phyloP scores from a whole-genome alignment of 1,140 invertebrate genomes.

The Hormaphis cornu region DNA sequence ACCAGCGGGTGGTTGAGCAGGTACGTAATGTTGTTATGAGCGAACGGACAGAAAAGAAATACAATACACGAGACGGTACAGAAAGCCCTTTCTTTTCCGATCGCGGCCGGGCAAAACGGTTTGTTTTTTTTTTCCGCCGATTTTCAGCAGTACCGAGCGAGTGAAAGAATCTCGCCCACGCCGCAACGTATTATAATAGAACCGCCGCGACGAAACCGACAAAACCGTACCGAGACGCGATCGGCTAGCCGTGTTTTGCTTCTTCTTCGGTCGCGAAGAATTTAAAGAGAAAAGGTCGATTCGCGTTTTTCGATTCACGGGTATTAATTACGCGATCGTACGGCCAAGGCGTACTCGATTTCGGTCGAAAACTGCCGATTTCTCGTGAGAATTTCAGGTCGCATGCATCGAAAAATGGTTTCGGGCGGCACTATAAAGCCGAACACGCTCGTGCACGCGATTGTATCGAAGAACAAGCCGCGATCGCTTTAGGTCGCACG shows the following conservation, averaged over 20 bases:
- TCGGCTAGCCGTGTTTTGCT: background rate
- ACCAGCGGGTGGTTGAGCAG: background rate
- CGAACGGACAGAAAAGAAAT: background rate
- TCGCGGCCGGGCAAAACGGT: no score
- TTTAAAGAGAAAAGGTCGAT: background rate
- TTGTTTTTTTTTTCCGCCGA: no score
- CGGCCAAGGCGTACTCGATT: background rate
- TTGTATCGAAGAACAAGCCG: no score
- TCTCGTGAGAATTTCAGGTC: no score
- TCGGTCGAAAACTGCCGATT: background rate
- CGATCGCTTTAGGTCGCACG: no score
- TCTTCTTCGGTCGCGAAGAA: background rate
- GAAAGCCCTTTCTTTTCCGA: constrained; percentile 30
- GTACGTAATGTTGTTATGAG: background rate
- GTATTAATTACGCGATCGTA: background rate
- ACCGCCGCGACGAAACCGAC: no score
- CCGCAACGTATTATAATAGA: background rate
- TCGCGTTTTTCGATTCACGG: background rate
- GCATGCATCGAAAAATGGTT: no score
- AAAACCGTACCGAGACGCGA: no score
- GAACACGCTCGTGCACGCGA: no score
- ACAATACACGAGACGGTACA: background rate
- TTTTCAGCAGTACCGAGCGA: background rate
- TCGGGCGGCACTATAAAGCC: no score
- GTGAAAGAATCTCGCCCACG: background rate